phyloP scores from a whole-genome alignment of 2,113 vertebrate genomes.

The Lagopus leucura region DNA sequence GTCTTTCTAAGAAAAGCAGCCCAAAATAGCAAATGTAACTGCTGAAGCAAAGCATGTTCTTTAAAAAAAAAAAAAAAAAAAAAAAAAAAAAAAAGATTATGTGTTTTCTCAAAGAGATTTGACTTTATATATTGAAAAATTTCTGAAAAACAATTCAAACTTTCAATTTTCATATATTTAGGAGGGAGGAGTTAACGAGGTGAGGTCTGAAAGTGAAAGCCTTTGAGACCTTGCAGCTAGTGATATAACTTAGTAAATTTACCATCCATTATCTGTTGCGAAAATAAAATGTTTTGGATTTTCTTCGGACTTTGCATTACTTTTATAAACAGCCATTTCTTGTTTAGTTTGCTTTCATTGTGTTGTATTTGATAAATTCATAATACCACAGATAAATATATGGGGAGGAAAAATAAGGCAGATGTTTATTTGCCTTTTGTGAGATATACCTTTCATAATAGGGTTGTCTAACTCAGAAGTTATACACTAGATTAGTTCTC shows the following conservation, averaged over 20 bases:
- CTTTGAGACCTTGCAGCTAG: background rate
- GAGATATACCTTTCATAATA: background rate
- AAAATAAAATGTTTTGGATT: background rate
- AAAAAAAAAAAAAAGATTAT: background rate
- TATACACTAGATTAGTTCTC: background rate
- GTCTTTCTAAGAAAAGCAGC: background rate
- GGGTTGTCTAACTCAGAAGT: background rate
- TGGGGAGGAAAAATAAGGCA: background rate
- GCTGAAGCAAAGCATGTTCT: background rate
- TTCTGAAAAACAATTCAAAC: background rate
- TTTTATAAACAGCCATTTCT: background rate
- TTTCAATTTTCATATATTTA: background rate
- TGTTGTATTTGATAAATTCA: background rate
- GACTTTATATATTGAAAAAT: background rate
- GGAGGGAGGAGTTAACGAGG: background rate
- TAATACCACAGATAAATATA: background rate
- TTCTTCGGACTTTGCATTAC: background rate
- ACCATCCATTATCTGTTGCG: background rate
- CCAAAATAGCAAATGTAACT: background rate
- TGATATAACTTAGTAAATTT: background rate
- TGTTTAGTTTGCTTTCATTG: background rate
- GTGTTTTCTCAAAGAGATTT: background rate
- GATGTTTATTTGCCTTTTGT: background rate
- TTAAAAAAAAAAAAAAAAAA: background rate
- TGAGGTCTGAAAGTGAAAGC: background rate